These are phyloP conservation scores for Aurelia aurita DNA, from an alignment of 30 jellyfish, hydroid and myxozoan species.

Conservation along the genomic window DNA sequence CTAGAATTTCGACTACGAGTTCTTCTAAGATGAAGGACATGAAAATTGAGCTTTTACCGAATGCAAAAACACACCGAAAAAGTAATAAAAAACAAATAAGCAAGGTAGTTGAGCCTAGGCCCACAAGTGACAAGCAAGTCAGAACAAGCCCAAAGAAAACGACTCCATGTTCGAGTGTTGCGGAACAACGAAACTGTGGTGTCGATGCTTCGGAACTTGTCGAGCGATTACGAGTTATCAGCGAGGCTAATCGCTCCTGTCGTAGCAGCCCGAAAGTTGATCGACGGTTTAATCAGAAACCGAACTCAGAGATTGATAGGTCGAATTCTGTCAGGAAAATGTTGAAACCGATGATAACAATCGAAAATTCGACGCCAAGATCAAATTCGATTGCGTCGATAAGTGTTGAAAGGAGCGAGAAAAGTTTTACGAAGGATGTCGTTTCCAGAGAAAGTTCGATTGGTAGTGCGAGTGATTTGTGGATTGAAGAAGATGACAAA, in stretches of 20 bases:
- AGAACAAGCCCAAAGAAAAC: neutral
- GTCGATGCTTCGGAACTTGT: constrained; percentile 48
- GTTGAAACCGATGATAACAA: constrained; percentile 38
- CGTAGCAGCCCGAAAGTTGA: constrained; percentile 61
- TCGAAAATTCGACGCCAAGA: constrained; percentile 55
- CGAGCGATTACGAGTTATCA: constrained; percentile 43
- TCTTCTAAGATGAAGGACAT: constrained; percentile 17
- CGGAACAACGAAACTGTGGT: neutral
- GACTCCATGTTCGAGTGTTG: constrained; percentile 11
- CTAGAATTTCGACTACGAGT: constrained; percentile 8
- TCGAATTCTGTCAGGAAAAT: constrained; percentile 30
- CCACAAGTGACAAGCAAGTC: neutral
- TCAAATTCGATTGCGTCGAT: constrained; percentile 13
- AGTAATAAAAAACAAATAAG: neutral
- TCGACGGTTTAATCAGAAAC: constrained; percentile 9
- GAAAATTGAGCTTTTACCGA: constrained; percentile 45
- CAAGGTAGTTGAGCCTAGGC: constrained; percentile 18
- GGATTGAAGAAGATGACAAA: constrained; percentile 66
- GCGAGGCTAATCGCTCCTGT: constrained; percentile 47
- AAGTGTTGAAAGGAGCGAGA: neutral
- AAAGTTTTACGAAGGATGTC: neutral
- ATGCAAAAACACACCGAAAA: constrained; percentile 31
- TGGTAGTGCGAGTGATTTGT: constrained; percentile 75
- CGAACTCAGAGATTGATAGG: constrained; percentile 12
- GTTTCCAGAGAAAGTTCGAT: constrained; percentile 70